These are phyloP conservation scores for Probosciger aterrimus DNA, from an alignment of 2,113 vertebrate genomes.

Conservation along the genomic window DNA sequence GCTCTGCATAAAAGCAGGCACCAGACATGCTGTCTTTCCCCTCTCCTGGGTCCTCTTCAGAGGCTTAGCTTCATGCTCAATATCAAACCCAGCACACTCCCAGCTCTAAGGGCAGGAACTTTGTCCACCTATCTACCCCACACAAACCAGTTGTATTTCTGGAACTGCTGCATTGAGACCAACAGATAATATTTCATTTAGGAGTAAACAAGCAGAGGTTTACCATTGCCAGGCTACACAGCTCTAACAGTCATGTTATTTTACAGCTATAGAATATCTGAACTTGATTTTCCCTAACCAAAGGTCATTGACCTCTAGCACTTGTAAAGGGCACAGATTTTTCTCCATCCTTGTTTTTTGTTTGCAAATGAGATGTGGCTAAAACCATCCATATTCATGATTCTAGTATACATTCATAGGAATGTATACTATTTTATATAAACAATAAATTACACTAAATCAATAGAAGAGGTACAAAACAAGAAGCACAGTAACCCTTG, in stretches of 20 bases:
- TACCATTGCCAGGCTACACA: not conserved
- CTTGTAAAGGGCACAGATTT: not conserved
- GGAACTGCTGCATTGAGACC: not conserved
- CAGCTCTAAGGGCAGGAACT: not conserved
- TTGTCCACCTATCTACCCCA: not conserved
- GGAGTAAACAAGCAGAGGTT: not conserved
- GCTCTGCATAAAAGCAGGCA: not conserved
- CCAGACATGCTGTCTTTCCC: not conserved
- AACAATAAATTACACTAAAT: slow-evolving; percentile 26
- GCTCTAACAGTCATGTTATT: not conserved
- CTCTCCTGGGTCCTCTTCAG: not conserved
- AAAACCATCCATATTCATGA: not conserved
- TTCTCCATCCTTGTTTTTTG: not conserved
- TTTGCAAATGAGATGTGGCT: not conserved
- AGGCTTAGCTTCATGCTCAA: not conserved
- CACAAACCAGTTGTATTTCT: not conserved
- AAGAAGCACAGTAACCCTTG: not conserved
- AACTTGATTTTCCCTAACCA: not conserved
- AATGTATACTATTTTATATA: not conserved
- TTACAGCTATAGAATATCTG: not conserved
- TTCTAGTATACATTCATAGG: not conserved
- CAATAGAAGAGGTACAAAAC: slow-evolving; percentile 21
- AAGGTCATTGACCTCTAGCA: not conserved
- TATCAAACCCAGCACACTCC: not conserved
- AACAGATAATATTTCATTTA: not conserved